Evolutionary conservation across 2,797 vertebrate species (phyloP).

Genomic region (Rhinatrema bivittatum): DNA sequence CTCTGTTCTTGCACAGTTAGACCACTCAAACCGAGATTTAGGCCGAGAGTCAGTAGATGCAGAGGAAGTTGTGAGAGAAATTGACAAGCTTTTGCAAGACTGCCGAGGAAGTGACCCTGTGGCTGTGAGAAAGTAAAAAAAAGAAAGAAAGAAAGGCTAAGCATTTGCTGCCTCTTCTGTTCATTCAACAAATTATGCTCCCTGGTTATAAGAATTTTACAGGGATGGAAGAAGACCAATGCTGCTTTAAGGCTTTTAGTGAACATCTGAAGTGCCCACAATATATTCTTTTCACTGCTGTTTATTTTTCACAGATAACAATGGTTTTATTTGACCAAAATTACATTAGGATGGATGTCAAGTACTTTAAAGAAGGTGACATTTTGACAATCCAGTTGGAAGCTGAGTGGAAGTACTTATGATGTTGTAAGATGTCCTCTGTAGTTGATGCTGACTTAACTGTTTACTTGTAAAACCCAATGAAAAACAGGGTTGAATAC

Average conservation of each 20-base stretch:
- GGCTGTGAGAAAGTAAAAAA: conserved; percentile 84
- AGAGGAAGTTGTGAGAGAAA: conserved; percentile 95
- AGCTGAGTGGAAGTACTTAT: conserved; percentile 41
- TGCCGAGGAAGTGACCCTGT: conserved; percentile 88
- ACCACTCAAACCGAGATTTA: conserved; percentile 68
- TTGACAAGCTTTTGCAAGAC: conserved; percentile 98
- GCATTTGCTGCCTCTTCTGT: conserved; percentile 63
- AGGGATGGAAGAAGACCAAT: conserved; percentile 71
- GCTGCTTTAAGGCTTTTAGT: conserved; percentile 81
- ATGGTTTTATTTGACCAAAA: conserved; percentile 63
- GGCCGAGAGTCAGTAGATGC: conserved; percentile 84
- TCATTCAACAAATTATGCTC: conserved; percentile 46
- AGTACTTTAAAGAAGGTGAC: conserved; percentile 55
- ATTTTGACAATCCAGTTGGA: conserved; percentile 84
- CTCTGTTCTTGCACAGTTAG: conserved; percentile 76
- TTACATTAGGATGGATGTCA: conserved; percentile 60
- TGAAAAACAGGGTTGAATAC: conserved; percentile 61
- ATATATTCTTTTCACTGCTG: conserved; percentile 85
- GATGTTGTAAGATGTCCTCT: conserved; percentile 56
- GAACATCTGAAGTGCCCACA: conserved; percentile 98
- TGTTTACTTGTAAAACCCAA: conserved; percentile 62
- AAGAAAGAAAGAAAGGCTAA: conserved; percentile 61
- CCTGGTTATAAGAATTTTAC: conserved; percentile 64
- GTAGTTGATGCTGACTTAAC: conserved; percentile 61
- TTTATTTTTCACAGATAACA: conserved; percentile 73